Evolutionary conservation across 1,140 invertebrate species (phyloP), one percentile per base, ranked within the genome.

Genomic region (Pseudomyrmex sp.): DNA sequence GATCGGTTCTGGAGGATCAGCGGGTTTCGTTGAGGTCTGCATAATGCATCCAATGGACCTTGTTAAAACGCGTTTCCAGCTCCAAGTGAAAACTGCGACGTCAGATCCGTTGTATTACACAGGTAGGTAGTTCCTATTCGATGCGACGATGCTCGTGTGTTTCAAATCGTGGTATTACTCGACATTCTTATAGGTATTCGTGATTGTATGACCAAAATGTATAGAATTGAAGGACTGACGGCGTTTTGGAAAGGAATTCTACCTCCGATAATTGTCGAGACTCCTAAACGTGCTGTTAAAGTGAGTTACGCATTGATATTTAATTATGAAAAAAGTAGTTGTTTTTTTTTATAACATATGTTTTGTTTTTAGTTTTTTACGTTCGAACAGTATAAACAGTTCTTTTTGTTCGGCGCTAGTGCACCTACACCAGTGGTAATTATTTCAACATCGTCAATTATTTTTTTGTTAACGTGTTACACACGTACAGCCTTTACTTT

Each of bases 41-140:
- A 97, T 99, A 76, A 99, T 99, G 98, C 98, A 99, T 95, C 98
- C 98, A 2, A 95, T 99, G 91, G 98, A 99, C 94, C 94, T 99
- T 74, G 96, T 99, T 0, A 99, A 99, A 95, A 99, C 98, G 7
- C 95, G 97, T 76, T 96, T 98, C 86, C 97, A 98, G 93, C 95
- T 98, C 50, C 97, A 98, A 92, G 92, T 95, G n/a, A 95, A 95
- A 75, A 84, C 89, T 35, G 90, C 85, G 59, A 84, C 90, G n/a
- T 66, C 63, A 48, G 95, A 95, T 92, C 94, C 95, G 12, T 89
- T 94, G 15, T 95, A 95, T 88, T 96, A 96, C 87, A 95, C 93
- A 90, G 93, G 93, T 82, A 83, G n/a, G n/a, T n/a, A n/a, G n/a
- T 85, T 80, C 85, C 58, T 87, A 62, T 26, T 26, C 46, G 58